phyloP scores from a whole-genome alignment of 2,797 vertebrate genomes.

The Rhabdophis nuchalis region DNA sequence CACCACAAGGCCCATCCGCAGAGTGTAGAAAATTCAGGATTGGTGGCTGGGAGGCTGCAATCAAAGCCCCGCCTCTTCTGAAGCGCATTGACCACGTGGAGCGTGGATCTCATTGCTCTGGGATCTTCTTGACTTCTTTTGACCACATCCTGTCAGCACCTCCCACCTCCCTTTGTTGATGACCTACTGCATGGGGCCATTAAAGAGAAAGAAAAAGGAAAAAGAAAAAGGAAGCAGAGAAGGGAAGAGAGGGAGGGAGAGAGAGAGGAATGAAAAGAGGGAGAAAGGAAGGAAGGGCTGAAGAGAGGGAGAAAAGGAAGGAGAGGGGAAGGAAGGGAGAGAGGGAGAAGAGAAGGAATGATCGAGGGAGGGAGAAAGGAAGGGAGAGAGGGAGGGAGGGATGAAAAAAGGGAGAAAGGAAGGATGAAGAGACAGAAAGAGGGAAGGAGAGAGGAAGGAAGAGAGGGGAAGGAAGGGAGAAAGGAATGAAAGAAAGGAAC shows the following conservation, averaged over 20 bases:
- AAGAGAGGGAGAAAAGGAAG: too few species aligned
- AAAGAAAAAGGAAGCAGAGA: neutral
- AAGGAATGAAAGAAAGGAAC: too few species aligned
- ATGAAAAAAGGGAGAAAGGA: neutral
- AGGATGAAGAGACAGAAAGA: neutral
- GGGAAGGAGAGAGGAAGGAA: neutral
- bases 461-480: neutral
- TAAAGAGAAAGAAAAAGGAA: neutral
- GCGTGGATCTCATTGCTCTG: neutral
- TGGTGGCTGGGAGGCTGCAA: neutral
- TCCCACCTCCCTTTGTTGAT: neutral
- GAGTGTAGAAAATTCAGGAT: neutral
- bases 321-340: too few species aligned
- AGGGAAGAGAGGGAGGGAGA: neutral
- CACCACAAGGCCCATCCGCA: neutral
- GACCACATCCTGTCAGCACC: neutral
- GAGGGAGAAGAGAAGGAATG: too few species aligned
- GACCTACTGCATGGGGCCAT: neutral
- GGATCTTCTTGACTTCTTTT: neutral
- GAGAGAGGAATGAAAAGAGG: neutral
- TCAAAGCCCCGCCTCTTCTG: neutral
- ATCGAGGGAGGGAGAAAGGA: accelerated
- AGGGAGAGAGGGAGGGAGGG: too few species aligned
- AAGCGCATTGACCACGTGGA: neutral
- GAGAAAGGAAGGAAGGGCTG: too few species aligned